phyloP scores from a whole-genome alignment of 1,140 invertebrate species.

The Charaxes varanes region DNA sequence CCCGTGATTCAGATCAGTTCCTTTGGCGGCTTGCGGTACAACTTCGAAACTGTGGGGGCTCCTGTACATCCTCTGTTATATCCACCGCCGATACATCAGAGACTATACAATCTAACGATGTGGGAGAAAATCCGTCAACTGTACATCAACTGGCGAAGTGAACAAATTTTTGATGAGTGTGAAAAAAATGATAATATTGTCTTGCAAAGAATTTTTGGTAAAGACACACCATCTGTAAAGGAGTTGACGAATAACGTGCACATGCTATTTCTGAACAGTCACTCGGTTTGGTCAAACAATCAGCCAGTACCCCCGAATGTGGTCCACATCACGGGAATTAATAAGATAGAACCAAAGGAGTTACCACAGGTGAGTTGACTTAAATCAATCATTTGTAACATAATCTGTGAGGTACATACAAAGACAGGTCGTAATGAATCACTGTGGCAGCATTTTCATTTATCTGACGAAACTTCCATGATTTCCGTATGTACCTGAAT shows the following conservation, averaged over 20 bases:
- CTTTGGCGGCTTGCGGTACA: slow-evolving; percentile 20
- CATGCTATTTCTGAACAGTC: slow-evolving; percentile 69
- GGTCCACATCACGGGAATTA: slow-evolving; percentile 67
- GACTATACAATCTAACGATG: slow-evolving; percentile 31
- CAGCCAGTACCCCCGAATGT: slow-evolving; percentile 61
- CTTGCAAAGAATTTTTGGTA: slow-evolving; percentile 50
- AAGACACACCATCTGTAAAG: slow-evolving; percentile 39
- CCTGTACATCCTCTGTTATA: slow-evolving; percentile 58
- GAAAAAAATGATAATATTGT: slow-evolving; percentile 34
- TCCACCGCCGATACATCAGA: slow-evolving; percentile 37
- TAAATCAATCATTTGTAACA: slow-evolving; percentile 18
- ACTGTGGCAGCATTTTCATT: too few species aligned
- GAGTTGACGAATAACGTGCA: slow-evolving; percentile 65
- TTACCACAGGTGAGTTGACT: slow-evolving; percentile 27
- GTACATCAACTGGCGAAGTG: slow-evolving; percentile 22
- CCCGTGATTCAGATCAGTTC: slow-evolving; percentile 56
- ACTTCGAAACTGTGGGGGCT: slow-evolving; percentile 47
- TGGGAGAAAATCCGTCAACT: slow-evolving; percentile 35
- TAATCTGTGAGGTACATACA: background rate
- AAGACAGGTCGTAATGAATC: background rate
- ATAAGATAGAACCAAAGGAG: slow-evolving; percentile 47
- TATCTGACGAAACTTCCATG: too few species aligned
- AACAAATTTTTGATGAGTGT: slow-evolving; percentile 4
- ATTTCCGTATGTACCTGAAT: too few species aligned
- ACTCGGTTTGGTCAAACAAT: slow-evolving; percentile 53